Evolutionary conservation across 2,113 vertebrate genomes (phyloP), one percentile per base, ranked within the genome.

Genomic region (Microcebus tavaratra): DNA sequence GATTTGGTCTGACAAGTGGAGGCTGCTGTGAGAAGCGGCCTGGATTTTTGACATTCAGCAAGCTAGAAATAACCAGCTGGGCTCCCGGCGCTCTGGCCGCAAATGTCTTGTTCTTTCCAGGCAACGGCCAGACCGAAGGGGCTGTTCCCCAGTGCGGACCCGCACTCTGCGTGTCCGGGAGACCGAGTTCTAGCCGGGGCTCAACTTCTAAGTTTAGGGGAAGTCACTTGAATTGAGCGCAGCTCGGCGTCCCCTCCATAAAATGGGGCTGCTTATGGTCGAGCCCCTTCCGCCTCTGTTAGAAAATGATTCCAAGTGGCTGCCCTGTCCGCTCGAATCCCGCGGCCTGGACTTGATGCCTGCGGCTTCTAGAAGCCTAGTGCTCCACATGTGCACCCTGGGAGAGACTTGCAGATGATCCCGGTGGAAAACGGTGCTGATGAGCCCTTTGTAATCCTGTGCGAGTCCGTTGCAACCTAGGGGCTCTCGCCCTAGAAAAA

Each of bases 31-130:
- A 92, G 91, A 82, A 79, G 85, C 36, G 61, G 95, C 88, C 94
- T 90, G 85, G 72, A 94, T 85, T 90, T 83, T 48, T 95, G 97
- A 96, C 97, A 83, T 96, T 97, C 92, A 89, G 96, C 67, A 92
- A 94, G 67, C 96, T 67, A 88, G 88, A 97, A 95, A 96, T 95
- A 96, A 78, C 92, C 94, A 90, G 88, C 81, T 50, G 85, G 78
- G 76, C 90, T 91, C 81, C 92, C 73, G 63, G 78, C n/a, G 3
- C 72, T 75, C 42, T 29, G 67, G 78, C 68, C 50, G 4, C 50
- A 75, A 79, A 93, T 83, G 68, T 45, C 90, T 93, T 91, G 68
- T 48, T 42, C 20, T 90, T 96, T 53, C 34, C 48, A 82, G 88
- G 90, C 23, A 25, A 63, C 1, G 8, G 88, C 84, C n/a, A 39